Conservation (phyloP, 2,888 invertebrate genomes). For the Diaprepes abbreviatus region DNA sequence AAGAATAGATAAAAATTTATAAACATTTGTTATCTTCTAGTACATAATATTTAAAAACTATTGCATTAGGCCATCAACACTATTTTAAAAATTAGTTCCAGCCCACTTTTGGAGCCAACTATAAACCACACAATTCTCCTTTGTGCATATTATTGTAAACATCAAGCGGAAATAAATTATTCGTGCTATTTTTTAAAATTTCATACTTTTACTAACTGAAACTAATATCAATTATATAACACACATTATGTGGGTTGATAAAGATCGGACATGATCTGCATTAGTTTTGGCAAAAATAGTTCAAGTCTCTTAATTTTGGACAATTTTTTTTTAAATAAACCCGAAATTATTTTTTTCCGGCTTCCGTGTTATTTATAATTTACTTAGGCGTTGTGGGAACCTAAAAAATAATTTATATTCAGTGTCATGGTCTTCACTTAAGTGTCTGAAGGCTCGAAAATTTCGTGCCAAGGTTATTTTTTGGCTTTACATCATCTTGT, state of each 20-base stretch:
- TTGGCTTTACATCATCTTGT: no score
- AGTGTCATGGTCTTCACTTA: no score
- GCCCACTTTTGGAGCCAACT: constrained; percentile 36
- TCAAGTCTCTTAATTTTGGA: neutral
- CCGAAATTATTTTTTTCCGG: constrained; percentile 13
- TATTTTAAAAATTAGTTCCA: constrained; percentile 41
- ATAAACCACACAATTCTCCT: constrained; percentile 37
- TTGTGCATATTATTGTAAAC: constrained; percentile 40
- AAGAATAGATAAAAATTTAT: no score
- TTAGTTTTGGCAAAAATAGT: constrained; percentile 3
- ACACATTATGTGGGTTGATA: constrained; percentile 32
- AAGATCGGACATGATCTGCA: constrained; percentile 38
- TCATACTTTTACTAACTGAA: constrained; percentile 43
- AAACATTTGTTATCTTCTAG: no score
- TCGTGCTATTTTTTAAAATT: constrained; percentile 44
- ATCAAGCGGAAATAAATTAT: constrained; percentile 41
- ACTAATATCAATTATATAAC: constrained; percentile 40
- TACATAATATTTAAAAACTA: constrained; percentile 3
- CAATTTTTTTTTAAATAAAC: constrained; percentile 4
- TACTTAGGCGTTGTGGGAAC: neutral
- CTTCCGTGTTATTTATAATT: neutral
- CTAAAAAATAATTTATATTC: neutral
- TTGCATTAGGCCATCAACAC: constrained; percentile 22
- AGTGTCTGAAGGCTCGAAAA: no score
- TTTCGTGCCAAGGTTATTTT: no score